phyloP scores from a whole-genome alignment of 2,888 invertebrate genomes.

The Drosophila emarginata region DNA sequence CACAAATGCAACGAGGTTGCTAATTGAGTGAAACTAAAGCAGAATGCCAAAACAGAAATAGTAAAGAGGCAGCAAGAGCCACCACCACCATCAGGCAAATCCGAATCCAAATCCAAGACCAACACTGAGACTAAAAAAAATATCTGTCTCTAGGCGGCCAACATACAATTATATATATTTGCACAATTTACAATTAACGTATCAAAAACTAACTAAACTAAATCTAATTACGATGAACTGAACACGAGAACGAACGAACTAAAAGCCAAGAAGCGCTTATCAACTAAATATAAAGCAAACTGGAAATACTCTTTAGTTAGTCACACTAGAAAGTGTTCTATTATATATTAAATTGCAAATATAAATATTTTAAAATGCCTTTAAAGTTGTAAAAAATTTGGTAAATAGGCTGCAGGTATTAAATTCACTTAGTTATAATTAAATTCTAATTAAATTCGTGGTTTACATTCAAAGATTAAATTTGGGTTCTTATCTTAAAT shows the following conservation, averaged over 20 bases:
- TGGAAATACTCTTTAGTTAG: slow-evolving; percentile 30
- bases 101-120: slow-evolving; percentile 31
- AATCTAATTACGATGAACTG: slow-evolving; percentile 64
- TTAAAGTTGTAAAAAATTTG: no score
- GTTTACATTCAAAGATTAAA: no score
- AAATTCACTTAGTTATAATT: no score
- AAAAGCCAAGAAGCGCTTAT: neutral
- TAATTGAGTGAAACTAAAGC: slow-evolving; percentile 72
- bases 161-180: slow-evolving; percentile 68
- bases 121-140: slow-evolving; percentile 35
- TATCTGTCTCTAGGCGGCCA: slow-evolving; percentile 38
- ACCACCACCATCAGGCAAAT: slow-evolving; percentile 49
- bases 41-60: slow-evolving; percentile 34
- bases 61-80: slow-evolving; percentile 26
- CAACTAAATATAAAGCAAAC: slow-evolving; percentile 20
- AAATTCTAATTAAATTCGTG: no score
- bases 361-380: no score
- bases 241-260: slow-evolving; percentile 23
- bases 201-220: slow-evolving; percentile 74
- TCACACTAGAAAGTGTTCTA: no score
- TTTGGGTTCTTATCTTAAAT: no score
- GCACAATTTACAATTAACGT: slow-evolving; percentile 75
- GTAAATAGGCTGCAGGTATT: no score
- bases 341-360: no score
- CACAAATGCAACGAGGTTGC: slow-evolving; percentile 45